phyloP scores from a whole-genome alignment of 1,140 invertebrate genomes.

The Micrasema longulum region DNA sequence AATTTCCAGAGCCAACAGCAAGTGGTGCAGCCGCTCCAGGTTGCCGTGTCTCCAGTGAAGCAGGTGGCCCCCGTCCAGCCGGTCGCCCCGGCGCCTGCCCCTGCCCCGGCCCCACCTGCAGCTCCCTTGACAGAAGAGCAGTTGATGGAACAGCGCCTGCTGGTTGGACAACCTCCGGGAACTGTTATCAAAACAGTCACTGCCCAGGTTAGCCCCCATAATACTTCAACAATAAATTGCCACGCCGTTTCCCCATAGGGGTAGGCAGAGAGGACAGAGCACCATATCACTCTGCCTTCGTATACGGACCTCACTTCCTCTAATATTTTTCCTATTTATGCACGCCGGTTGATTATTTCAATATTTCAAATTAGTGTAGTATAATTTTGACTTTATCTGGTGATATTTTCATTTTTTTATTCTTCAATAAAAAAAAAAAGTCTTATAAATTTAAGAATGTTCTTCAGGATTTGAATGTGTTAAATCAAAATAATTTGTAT shows the following conservation, averaged over 20 bases:
- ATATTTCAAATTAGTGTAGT: too few relatives aligned
- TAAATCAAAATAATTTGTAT: background rate
- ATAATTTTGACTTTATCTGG: too few relatives aligned
- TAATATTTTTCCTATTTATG: too few relatives aligned
- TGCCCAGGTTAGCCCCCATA: slow-evolving; percentile 71
- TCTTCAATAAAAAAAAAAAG: too few relatives aligned
- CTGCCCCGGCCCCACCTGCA: slow-evolving; percentile 49
- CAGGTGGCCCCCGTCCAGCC: slow-evolving; percentile 42
- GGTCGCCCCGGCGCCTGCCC: slow-evolving; percentile 50
- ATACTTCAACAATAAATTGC: too few relatives aligned
- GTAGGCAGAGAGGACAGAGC: too few relatives aligned
- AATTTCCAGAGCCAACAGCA: slow-evolving; percentile 21
- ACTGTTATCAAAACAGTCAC: slow-evolving; percentile 89
- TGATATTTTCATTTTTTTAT: too few relatives aligned
- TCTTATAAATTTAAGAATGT: too few relatives aligned
- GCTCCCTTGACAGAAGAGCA: slow-evolving; percentile 65
- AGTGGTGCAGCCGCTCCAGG: slow-evolving; percentile 47
- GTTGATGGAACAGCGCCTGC: slow-evolving; percentile 76
- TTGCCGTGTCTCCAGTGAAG: slow-evolving; percentile 38
- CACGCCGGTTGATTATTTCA: too few relatives aligned
- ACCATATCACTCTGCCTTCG: too few relatives aligned
- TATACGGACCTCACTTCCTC: too few relatives aligned
- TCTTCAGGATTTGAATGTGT: background rate
- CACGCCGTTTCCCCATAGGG: too few relatives aligned
- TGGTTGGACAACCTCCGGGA: slow-evolving; percentile 83